Base-by-base conservation (phyloP, 2,888 invertebrate genomes). In the Lymantria monacha region DNA sequence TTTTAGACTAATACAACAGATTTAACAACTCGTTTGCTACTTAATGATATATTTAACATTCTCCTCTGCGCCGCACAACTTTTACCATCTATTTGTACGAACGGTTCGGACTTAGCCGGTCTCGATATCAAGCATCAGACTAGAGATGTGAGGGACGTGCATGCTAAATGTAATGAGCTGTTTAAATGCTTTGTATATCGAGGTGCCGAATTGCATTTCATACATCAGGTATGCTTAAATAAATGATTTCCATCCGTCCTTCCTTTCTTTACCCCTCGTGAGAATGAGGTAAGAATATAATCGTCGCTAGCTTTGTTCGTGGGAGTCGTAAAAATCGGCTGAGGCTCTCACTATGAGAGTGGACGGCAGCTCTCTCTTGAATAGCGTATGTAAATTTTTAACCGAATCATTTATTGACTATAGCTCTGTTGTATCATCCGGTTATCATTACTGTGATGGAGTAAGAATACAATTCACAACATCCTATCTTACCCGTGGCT, bases 141-240 rank as follows among this genome's bases (percentile, higher is more conserved):
- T 9, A 93, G 95, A 59, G 94, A 95, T 46, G 93, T 96, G n/a
- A 90, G 95, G 43, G 96, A 97, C 64, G 94, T 97, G 11, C 97
- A 97, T 72, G 93, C 95, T 0, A 97, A 97, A 76, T 96, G 97
- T 77, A 94, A 95, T 63, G 95, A 96, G 69, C 85, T 97, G 44
- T 94, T 96, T 65, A 93, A 94, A 57, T 96, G 95, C 55, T 87
- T 97, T 11, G 83, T 96, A 9, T 89, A 95, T 44, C 92, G 96
- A 55, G 96, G 96, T 0, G 94, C 95, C 10, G 94, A 96, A 0
- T 81, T 97, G 41, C 95, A 95, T 69, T 93, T 93, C 58, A 87
- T 97, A 37, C 94, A 95, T 76, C 96, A 97, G 93, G 96, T 96
- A 30, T 15, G 9, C 15, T 22, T 36, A 36, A 11, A 7, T 33